Evolutionary conservation across 2,797 vertebrate genomes (phyloP).

Genomic region (Huso huso): DNA sequence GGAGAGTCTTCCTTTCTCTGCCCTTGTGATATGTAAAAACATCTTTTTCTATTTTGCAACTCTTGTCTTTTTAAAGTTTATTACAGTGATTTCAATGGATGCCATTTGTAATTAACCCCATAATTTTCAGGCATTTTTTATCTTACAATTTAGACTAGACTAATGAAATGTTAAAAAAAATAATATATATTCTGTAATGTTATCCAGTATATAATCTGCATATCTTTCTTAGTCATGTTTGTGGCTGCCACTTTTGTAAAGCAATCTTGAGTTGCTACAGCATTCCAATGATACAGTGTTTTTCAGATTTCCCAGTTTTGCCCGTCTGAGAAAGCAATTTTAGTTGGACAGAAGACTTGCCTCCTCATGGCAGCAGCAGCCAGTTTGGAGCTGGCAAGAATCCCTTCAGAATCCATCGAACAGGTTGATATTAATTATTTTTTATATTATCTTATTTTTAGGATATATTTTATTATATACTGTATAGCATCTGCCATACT

Average conservation of each 20-base stretch:
- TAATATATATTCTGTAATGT: too few relatives aligned
- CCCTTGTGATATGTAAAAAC: slow-evolving; percentile 7
- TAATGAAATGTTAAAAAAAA: too few relatives aligned
- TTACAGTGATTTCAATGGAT: too few relatives aligned
- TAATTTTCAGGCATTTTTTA: too few relatives aligned
- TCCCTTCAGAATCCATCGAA: slow-evolving; percentile 40
- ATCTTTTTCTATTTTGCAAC: too few relatives aligned
- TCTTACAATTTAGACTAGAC: too few relatives aligned
- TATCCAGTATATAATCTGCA: too few relatives aligned
- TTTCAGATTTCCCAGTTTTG: slow-evolving; percentile 80
- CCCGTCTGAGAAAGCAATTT: slow-evolving; percentile 62
- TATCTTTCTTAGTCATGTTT: too few relatives aligned
- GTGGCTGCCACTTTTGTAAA: too few relatives aligned
- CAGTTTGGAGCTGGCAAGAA: slow-evolving; percentile 72
- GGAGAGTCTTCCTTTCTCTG: slow-evolving; percentile 28
- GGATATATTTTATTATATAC: too few relatives aligned
- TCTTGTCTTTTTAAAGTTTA: neutral
- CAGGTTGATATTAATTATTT: slow-evolving; percentile 57
- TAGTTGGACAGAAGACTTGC: slow-evolving; percentile 81
- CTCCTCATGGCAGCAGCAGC: slow-evolving; percentile 77
- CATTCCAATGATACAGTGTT: neutral
- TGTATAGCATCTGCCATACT: too few relatives aligned
- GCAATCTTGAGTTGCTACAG: neutral
- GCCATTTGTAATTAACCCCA: too few relatives aligned
- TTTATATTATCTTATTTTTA: slow-evolving; percentile 10